Percentiles rank a stretch among this genome's conserved stretches.
phyloP scores from a whole-genome alignment of 2,113 vertebrate species.

The Xiphophorus maculatus region DNA sequence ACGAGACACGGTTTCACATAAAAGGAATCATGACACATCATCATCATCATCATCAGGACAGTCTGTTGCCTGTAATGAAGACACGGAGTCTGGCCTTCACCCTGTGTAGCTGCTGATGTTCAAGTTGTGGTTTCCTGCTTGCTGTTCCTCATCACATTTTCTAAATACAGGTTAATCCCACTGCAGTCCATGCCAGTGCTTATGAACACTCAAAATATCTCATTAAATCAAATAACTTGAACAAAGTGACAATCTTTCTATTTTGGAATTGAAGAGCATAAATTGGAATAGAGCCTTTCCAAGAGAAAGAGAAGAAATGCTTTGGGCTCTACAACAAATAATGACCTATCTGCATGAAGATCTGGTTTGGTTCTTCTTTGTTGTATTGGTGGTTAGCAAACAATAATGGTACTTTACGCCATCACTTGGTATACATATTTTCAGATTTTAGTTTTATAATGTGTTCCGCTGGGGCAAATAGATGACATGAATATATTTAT shows the following conservation, averaged over 20 bases:
- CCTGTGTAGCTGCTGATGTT: constrained; percentile 31
- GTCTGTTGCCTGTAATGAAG: constrained; percentile 56
- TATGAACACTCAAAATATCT: not conserved
- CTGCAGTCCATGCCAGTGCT: not conserved
- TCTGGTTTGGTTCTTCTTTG: too few relatives aligned
- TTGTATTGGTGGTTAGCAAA: too few relatives aligned
- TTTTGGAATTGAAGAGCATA: not conserved
- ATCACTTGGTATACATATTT: too few relatives aligned
- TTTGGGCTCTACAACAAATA: too few relatives aligned
- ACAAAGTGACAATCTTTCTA: not conserved
- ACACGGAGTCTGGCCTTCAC: constrained; percentile 54
- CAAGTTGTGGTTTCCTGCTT: constrained; percentile 37
- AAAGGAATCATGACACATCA: constrained; percentile 62
- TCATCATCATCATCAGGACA: constrained; percentile 55
- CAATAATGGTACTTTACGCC: too few relatives aligned
- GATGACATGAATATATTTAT: too few relatives aligned
- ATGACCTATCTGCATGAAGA: too few relatives aligned
- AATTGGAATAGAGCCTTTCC: not conserved
- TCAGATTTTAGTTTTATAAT: too few relatives aligned
- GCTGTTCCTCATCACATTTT: constrained; percentile 24
- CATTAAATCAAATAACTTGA: not conserved
- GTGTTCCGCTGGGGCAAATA: too few relatives aligned
- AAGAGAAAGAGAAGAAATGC: too few relatives aligned
- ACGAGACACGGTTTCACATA: constrained; percentile 57
- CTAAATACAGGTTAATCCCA: constrained; percentile 28